Percentiles rank a stretch among this genome's conserved stretches.
Conservation (phyloP, 2,797 vertebrate species). For the Manis crassicaudata region DNA sequence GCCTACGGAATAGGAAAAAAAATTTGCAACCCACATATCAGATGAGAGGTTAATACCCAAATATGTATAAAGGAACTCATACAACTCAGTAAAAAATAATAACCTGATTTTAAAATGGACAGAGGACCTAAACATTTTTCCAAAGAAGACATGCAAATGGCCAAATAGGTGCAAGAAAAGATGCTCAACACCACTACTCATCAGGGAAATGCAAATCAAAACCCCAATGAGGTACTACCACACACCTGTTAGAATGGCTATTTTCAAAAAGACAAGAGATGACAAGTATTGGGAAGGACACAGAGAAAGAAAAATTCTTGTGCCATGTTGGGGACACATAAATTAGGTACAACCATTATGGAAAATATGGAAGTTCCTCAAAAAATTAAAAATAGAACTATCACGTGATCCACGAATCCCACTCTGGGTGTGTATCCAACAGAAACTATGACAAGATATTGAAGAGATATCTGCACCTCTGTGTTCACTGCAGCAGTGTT, state of each 20-base stretch:
- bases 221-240: not conserved
- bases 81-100: not conserved
- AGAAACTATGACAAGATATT: not conserved
- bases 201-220: not conserved
- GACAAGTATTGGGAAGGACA: not conserved
- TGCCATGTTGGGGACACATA: not conserved
- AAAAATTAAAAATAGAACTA: not conserved
- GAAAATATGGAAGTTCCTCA: not conserved
- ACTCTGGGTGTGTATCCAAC: not conserved
- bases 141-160: not conserved
- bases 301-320: not conserved
- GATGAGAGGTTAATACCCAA: not conserved
- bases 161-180: not conserved
- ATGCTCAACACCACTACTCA: not conserved
- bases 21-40: not conserved
- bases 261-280: not conserved
- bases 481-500: not conserved
- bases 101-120: not conserved
- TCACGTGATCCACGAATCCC: not conserved
- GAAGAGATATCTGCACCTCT: not conserved
- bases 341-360: not conserved
- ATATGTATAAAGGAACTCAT: not conserved
- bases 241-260: not conserved
- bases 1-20: not conserved
- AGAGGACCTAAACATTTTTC: not conserved